Percentiles rank a stretch among this genome's conserved stretches.
These are phyloP conservation scores for Gortyna flavago DNA, from an alignment of 2,888 invertebrate genomes.

Conservation along the genomic window DNA sequence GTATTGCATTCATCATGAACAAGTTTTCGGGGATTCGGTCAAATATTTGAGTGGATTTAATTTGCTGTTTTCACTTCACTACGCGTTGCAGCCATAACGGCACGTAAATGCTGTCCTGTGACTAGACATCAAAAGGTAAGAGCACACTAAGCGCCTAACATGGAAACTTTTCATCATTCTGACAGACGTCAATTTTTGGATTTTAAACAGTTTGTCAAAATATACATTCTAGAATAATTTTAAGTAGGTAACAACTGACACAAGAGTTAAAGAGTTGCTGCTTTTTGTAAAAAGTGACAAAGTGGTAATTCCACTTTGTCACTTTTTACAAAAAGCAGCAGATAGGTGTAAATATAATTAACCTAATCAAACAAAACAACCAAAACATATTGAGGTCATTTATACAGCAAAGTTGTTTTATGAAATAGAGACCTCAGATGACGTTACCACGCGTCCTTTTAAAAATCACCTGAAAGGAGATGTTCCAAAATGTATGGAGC, in stretches of 20 bases:
- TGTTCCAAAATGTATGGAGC: too few relatives aligned
- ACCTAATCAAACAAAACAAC: background rate
- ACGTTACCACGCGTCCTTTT: background rate
- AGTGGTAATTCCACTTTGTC: too few relatives aligned
- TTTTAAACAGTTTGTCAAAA: background rate
- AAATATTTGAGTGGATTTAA: background rate
- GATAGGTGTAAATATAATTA: background rate
- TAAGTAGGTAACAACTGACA: too few relatives aligned
- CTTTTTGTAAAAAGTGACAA: too few relatives aligned
- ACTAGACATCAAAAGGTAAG: background rate
- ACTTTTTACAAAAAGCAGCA: background rate
- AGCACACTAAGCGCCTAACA: background rate
- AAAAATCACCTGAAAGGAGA: background rate
- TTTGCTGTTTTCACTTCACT: background rate
- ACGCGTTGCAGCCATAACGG: constrained; percentile 7
- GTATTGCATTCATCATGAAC: background rate
- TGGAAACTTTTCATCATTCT: background rate
- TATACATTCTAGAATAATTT: background rate
- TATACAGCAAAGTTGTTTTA: background rate
- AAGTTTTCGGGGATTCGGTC: too few relatives aligned
- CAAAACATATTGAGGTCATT: too few relatives aligned
- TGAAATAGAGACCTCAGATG: background rate
- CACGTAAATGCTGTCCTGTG: background rate
- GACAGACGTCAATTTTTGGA: background rate
- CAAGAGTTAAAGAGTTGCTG: too few relatives aligned